Evolutionary conservation across 53 echinoderm and acorn worm genomes (phyloP).

Genomic region (Stichopus horrens): DNA sequence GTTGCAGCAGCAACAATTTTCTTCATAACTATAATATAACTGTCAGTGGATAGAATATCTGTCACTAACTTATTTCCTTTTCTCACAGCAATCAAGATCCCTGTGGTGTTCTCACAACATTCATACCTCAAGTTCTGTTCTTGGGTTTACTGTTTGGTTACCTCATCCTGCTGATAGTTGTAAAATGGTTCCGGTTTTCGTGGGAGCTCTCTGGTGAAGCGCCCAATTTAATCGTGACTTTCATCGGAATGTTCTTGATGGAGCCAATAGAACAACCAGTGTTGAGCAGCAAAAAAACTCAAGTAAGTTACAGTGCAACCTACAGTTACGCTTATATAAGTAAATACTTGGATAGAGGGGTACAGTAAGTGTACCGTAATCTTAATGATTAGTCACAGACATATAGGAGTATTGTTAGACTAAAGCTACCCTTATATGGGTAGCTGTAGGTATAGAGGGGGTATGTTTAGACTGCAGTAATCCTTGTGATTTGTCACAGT

Average conservation of each 20-base stretch:
- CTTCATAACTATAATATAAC: too few species aligned
- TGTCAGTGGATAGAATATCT: too few species aligned
- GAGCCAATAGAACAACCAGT: constrained; percentile 40
- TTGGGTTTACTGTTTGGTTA: constrained; percentile 87
- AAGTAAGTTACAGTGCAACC: neutral
- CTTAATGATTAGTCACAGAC: too few species aligned
- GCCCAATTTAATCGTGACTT: constrained; percentile 83
- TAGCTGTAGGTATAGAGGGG: too few species aligned
- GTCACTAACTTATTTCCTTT: neutral
- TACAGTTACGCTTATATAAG: too few species aligned
- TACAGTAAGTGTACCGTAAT: too few species aligned
- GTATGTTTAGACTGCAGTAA: too few species aligned
- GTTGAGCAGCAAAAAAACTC: neutral
- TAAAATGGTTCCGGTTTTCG: constrained; percentile 79
- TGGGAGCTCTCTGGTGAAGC: constrained; percentile 54
- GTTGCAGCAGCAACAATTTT: too few species aligned
- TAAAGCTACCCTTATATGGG: too few species aligned
- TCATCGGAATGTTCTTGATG: constrained; percentile 89
- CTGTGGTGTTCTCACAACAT: constrained; percentile 65
- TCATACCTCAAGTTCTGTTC: constrained; percentile 86
- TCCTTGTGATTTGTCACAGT: too few species aligned
- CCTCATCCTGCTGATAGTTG: constrained; percentile 79
- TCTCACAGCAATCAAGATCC: neutral
- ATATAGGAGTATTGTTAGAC: too few species aligned
- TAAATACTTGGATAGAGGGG: too few species aligned